Base-by-base conservation (phyloP, 2,797 vertebrate species). In the Lepidocolaptes lacrymiger region DNA sequence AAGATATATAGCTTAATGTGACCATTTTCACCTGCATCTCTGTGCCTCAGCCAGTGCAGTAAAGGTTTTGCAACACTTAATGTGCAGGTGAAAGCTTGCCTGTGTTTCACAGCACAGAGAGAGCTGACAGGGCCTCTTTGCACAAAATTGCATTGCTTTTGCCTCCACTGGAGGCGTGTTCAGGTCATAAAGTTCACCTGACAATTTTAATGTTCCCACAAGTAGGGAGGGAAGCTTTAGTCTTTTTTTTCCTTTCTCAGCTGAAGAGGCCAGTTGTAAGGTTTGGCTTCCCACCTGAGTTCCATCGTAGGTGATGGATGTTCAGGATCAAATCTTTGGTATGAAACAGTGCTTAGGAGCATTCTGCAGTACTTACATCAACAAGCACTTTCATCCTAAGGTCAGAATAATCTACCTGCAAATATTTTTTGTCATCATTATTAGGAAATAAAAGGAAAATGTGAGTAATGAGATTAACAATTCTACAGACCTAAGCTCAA, bases 261-360 rank as follows among this genome's bases (percentile, higher is more conserved):
- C 8, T 78, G 22, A 66, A 84, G 55, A 63, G 16, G 22, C 7
- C 23, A 71, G 6, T 14, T 84, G 17, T n/a, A 48, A 72, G 49
- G 1, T 43, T 34, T 58, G 32, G 10, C 32, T 85, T 89, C n/a
- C 41, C 37, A n/a, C 20, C 3, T 52, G 36, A 77, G 11, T 22
- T 64, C 64, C 22, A 3, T 5, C 1, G 0, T 4, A 34, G 16
- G 8, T 20, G 28, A 81, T 21, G 4, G 41, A 48, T 9, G 18
- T 61, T 80, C 32, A 37, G 18, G 19, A 24, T 28, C 63, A 64
- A 63, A 73, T 27, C 3, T 74, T 71, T 4, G 2, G 34, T 28
- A 12, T 22, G 28, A 66, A 86, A 32, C 3, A 36, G 9, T 12
- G 14, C 7, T 39, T 28, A 56, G 56, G 21, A 86, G 46, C 15